Base-by-base conservation (phyloP, 2,797 vertebrate genomes). In the Sylvilagus floridanus region DNA sequence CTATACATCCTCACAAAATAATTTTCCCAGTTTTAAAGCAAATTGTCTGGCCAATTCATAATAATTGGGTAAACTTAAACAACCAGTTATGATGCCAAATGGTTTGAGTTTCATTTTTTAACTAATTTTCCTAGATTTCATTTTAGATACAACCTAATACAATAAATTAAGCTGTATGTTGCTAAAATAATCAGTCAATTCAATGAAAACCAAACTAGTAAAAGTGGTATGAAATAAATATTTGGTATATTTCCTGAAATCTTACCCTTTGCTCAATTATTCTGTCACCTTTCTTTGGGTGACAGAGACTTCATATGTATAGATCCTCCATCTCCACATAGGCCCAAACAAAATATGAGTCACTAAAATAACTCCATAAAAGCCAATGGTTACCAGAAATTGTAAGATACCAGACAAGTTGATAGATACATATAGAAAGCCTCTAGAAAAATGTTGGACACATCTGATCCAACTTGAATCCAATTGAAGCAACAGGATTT, bases 91-190 rank as follows among this genome's bases (percentile, higher is more conserved):
- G 68, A 92, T 84, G 19, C 19, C 63, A 93, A 73, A 82, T 96
- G 24, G 52, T 42, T 84, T 95, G 17, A 71, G 89, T 77, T 84
- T 75, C 21, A 66, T 84, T 85, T 94, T 89, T 85, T 32, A 92
- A 42, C 62, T 32, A 60, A 28, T 24, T 87, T 88, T 96, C 88
- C 13, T 77, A 85, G n/a, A 28, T 92, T 69, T 72, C 26, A 68
- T 78, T 75, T 90, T 85, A 85, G 32, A 85, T 69, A 71, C 4
- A 63, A 60, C 21, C 26, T 86, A 86, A 26, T 71, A 57, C 60
- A 66, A n/a, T 96, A 84, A 94, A 83, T 69, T 88, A 63, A 90
- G 10, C 24, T 68, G 5, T 88, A 62, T 85, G 37, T 85, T 94
- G 47, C 42, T 91, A 75, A 92, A 90, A 68, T 16, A 84, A 21